A percentile compares a stretch with the other conserved stretches of the same genome.
These are phyloP conservation scores for Notodonta dromedarius DNA, from an alignment of 2,888 invertebrate species.

Conservation along the genomic window DNA sequence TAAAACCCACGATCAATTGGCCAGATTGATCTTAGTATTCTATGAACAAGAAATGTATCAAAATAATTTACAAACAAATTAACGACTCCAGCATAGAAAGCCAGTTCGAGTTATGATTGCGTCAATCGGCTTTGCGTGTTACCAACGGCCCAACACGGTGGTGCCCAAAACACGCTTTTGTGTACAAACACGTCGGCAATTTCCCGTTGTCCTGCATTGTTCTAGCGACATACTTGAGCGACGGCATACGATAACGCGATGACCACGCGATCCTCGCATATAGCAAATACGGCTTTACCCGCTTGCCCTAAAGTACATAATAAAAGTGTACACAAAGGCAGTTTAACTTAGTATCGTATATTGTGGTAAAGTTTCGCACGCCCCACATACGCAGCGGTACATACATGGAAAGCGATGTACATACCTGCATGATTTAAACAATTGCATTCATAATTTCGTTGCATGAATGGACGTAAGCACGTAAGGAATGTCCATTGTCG, in stretches of 20 bases:
- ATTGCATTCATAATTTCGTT: conserved; percentile 47
- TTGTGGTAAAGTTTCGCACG: conserved; percentile 63
- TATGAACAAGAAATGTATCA: too few relatives aligned
- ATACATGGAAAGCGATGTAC: conserved; percentile 52
- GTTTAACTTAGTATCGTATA: conserved; percentile 36
- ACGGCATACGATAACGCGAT: background rate
- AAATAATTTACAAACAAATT: too few relatives aligned
- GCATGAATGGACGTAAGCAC: conserved; percentile 53
- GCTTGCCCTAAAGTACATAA: background rate
- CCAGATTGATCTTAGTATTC: too few relatives aligned
- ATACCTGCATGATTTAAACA: conserved; percentile 40
- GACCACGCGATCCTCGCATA: background rate
- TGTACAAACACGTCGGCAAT: conserved; percentile 1
- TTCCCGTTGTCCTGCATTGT: conserved; percentile 5
- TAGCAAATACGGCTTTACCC: background rate
- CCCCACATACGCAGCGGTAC: conserved; percentile 48
- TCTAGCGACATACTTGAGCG: conserved; percentile 1
- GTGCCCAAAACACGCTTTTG: conserved; percentile 3
- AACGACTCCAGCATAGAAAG: background rate
- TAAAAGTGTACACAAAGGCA: background rate
- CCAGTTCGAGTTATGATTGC: background rate
- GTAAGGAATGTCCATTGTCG: conserved; percentile 31
- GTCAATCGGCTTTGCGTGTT: background rate
- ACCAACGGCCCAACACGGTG: conserved; percentile 1
- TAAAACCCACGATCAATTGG: too few relatives aligned